phyloP scores from a whole-genome alignment of 2,888 invertebrate species.

The Latheticus oryzae region DNA sequence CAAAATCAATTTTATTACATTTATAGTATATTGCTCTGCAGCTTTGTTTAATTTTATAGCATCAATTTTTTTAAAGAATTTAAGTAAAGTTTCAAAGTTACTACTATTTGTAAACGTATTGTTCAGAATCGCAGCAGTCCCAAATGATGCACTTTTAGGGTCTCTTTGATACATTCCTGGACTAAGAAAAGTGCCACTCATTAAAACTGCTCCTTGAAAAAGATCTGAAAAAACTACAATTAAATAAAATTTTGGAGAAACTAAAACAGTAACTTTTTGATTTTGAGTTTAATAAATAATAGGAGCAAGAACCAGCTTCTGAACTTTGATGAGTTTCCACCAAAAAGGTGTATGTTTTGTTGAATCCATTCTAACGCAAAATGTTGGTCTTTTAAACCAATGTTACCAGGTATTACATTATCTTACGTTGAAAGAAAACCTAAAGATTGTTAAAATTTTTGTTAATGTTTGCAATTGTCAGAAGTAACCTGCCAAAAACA shows the following conservation, averaged over 20 bases:
- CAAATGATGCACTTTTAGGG: conserved; percentile 35
- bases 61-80: conserved; percentile 35
- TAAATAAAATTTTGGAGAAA: no score
- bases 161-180: conserved; percentile 38
- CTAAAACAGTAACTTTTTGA: no score
- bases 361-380: background rate
- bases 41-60: conserved; percentile 36
- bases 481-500: conserved; percentile 51
- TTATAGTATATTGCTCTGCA: conserved; percentile 4
- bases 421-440: conserved; percentile 5
- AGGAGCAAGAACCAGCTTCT: no score
- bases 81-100: conserved; percentile 33
- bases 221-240: conserved; percentile 42
- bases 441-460: conserved; percentile 4
- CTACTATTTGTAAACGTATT: conserved; percentile 18
- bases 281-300: no score
- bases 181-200: conserved; percentile 45
- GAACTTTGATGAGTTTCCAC: conserved; percentile 1
- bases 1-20: no score
- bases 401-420: conserved; percentile 5
- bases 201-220: conserved; percentile 43
- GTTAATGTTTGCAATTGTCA: background rate
- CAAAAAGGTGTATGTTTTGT: conserved; percentile 4
- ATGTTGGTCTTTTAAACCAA: conserved; percentile 11
- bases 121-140: conserved; percentile 37